phyloP scores from a whole-genome alignment of 2,888 invertebrate genomes.

The Dynastes maya region DNA sequence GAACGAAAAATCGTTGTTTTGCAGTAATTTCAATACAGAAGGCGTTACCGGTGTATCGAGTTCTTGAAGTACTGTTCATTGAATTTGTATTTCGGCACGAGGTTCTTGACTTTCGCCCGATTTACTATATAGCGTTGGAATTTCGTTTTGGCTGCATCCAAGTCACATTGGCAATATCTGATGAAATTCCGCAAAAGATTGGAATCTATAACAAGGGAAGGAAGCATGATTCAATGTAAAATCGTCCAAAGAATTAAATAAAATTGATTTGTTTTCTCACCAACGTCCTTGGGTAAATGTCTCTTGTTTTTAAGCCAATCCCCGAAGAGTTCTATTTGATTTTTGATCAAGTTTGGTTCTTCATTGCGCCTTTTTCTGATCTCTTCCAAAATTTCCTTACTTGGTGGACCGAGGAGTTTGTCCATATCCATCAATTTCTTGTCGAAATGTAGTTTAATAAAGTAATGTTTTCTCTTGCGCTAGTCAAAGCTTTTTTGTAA shows the following conservation, averaged over 20 bases:
- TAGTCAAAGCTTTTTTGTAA: too few relatives aligned
- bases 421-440: background rate
- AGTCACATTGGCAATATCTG: constrained; percentile 77
- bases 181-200: constrained; percentile 72
- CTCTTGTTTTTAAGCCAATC: background rate
- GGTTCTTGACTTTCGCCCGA: constrained; percentile 70
- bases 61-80: background rate
- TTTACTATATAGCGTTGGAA: constrained; percentile 77
- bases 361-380: constrained; percentile 9
- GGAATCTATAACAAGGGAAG: too few relatives aligned
- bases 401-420: background rate
- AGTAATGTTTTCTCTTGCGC: too few relatives aligned
- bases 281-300: constrained; percentile 7
- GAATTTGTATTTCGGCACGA: background rate
- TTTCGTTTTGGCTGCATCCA: constrained; percentile 77
- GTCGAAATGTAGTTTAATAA: too few relatives aligned
- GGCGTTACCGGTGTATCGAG: background rate
- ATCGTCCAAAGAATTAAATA: constrained; percentile 49
- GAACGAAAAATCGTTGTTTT: background rate
- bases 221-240: constrained; percentile 70
- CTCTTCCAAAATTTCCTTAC: background rate
- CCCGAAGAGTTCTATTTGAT: background rate
- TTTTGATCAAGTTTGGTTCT: constrained; percentile 2
- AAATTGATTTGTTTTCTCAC: constrained; percentile 25
- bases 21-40: background rate